These are phyloP conservation scores for Limenitis camilla DNA, from an alignment of 2,888 invertebrate genomes.

Conservation along the genomic window DNA sequence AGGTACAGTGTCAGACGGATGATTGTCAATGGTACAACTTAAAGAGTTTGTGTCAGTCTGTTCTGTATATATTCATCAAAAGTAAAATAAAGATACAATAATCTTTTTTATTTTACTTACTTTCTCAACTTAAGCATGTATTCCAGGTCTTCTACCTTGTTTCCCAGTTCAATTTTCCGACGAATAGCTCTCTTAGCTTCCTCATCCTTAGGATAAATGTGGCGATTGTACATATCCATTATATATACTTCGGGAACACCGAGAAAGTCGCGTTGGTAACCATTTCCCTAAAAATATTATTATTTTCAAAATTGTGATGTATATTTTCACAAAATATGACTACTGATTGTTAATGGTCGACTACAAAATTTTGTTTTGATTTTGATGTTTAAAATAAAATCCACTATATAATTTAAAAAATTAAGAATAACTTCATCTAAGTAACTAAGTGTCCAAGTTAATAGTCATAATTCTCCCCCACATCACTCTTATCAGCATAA, in stretches of 20 bases:
- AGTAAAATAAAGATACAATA: not conserved
- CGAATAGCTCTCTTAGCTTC: slow-evolving; percentile 82
- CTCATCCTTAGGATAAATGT: slow-evolving; percentile 86
- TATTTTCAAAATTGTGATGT: not conserved
- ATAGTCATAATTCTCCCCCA: not conserved
- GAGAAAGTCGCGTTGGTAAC: slow-evolving; percentile 87
- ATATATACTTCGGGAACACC: slow-evolving; percentile 84
- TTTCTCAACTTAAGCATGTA: slow-evolving; percentile 79
- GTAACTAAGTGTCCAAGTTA: no score
- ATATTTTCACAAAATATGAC: not conserved
- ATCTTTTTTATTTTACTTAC: slow-evolving; percentile 51
- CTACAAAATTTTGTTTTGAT: no score
- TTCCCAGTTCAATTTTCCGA: slow-evolving; percentile 78
- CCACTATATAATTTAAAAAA: no score
- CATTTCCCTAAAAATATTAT: slow-evolving; percentile 81
- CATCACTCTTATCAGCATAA: no score
- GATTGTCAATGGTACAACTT: no score
- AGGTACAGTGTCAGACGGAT: no score
- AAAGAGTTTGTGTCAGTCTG: no score
- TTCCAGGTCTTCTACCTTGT: slow-evolving; percentile 76
- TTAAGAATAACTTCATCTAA: no score
- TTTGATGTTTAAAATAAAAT: no score
- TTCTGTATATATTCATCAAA: no score
- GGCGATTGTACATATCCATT: slow-evolving; percentile 88
- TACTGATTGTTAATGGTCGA: no score